A percentile compares a stretch with the other conserved stretches of the same genome.
Evolutionary conservation across 1,140 invertebrate genomes (phyloP).

Genomic region (Pseudomyrmex pallidus): DNA sequence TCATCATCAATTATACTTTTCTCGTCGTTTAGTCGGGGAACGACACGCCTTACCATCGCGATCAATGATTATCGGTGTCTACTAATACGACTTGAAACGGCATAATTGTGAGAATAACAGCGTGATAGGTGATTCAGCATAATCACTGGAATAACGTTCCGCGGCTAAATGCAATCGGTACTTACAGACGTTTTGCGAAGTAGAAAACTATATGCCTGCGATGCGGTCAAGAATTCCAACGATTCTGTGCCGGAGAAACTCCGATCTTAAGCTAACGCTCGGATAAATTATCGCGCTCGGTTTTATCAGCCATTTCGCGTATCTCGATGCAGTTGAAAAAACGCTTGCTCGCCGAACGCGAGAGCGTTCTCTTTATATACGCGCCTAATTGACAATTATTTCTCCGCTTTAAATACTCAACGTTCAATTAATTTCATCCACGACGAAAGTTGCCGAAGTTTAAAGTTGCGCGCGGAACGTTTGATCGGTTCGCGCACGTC

Average conservation of each 20-base stretch:
- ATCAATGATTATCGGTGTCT: constrained; percentile 33
- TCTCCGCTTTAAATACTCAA: background rate
- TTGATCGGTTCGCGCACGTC: constrained; percentile 15
- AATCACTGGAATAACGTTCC: constrained; percentile 44
- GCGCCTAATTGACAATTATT: constrained; percentile 42
- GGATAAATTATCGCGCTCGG: background rate
- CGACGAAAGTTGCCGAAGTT: constrained; percentile 25
- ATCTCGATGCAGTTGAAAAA: constrained; percentile 12
- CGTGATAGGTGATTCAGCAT: constrained; percentile 20
- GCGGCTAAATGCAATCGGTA: constrained; percentile 38
- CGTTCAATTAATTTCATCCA: constrained; percentile 49
- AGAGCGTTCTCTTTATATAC: background rate
- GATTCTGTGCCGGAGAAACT: background rate
- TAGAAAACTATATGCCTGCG: constrained; percentile 22
- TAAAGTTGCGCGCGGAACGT: constrained; percentile 40
- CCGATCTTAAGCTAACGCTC: background rate
- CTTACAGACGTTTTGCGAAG: constrained; percentile 10
- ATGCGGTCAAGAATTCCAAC: constrained; percentile 1
- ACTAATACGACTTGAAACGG: constrained; percentile 15
- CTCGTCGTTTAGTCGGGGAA: constrained; percentile 8
- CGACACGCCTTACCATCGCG: background rate
- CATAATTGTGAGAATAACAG: constrained; percentile 50
- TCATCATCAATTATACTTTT: constrained; percentile 50
- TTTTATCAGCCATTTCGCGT: background rate
- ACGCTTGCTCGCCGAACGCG: background rate